These are phyloP conservation scores for Tichodroma muraria DNA, from an alignment of 2,113 vertebrate species.

Conservation along the genomic window DNA sequence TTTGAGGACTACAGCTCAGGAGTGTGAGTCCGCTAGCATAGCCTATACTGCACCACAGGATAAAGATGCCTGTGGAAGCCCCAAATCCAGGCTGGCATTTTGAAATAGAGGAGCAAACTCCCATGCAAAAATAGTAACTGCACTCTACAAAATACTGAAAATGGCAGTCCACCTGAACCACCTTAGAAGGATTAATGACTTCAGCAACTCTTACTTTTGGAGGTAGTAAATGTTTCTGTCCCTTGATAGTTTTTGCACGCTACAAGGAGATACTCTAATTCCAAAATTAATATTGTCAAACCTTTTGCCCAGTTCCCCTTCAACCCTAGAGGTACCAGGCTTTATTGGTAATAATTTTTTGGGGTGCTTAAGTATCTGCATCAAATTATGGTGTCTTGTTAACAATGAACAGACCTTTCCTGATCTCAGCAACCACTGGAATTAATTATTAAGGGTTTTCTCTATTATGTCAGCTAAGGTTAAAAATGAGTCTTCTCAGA, in stretches of 20 bases:
- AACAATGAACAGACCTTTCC: neutral
- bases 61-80: neutral
- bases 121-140: neutral
- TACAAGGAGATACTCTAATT: neutral
- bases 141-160: neutral
- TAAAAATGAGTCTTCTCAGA: neutral
- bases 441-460: neutral
- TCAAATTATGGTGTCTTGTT: neutral
- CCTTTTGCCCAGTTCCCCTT: neutral
- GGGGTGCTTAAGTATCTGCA: neutral
- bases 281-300: neutral
- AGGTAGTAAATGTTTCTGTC: neutral
- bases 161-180: neutral
- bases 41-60: neutral
- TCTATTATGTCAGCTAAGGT: neutral
- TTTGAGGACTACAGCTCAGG: neutral
- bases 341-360: neutral
- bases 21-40: neutral
- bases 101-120: neutral
- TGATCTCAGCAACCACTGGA: neutral
- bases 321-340: neutral
- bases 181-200: neutral
- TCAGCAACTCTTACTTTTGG: neutral
- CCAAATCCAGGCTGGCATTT: neutral
- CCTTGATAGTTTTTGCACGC: neutral